phyloP scores from a whole-genome alignment of 2,113 vertebrate genomes.

The Macquaria australasica region DNA sequence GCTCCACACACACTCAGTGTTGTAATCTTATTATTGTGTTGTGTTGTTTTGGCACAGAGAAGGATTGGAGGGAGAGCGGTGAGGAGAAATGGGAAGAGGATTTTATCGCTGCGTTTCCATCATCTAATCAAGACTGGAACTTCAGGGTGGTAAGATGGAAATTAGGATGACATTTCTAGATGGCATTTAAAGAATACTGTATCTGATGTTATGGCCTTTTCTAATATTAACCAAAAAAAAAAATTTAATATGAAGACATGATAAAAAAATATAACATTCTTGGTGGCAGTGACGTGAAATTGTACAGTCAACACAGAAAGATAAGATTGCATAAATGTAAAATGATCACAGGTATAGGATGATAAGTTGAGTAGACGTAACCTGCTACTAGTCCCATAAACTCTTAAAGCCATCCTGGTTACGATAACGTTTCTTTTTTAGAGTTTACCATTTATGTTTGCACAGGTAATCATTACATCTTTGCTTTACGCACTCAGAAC shows the following conservation, averaged over 20 bases:
- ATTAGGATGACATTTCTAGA: conserved; percentile 10
- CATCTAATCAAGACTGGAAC: conserved; percentile 39
- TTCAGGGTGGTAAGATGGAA: conserved; percentile 14
- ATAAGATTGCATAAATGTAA: background rate
- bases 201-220: background rate
- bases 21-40: conserved; percentile 66
- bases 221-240: background rate
- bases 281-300: background rate
- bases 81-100: conserved; percentile 3
- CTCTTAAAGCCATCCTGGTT: background rate
- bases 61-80: background rate
- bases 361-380: background rate
- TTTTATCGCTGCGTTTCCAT: conserved; percentile 30
- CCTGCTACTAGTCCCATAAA: background rate
- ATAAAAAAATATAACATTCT: background rate
- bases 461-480: background rate
- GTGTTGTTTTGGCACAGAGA: conserved; percentile 51
- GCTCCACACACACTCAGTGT: conserved; percentile 44
- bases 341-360: background rate
- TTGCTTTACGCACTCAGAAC: background rate
- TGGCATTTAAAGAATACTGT: background rate
- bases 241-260: background rate
- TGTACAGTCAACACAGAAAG: background rate
- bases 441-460: background rate
- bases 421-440: too few species aligned